Conservation (phyloP, 1,140 invertebrate species). For the Halictus rubicundus region DNA sequence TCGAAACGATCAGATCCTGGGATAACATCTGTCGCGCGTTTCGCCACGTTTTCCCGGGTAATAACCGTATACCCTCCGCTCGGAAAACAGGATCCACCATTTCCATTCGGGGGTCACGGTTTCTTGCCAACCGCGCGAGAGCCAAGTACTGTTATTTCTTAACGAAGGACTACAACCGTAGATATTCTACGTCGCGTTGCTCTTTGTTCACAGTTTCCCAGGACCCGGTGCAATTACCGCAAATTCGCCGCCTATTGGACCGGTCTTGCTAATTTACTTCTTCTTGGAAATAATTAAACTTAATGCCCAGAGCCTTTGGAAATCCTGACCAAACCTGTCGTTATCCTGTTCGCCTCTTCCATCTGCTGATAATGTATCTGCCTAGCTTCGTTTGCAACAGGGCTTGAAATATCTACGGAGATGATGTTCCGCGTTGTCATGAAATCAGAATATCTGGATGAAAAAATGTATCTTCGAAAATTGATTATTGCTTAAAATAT, state of each 20-base stretch:
- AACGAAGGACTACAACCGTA: slow-evolving; percentile 6
- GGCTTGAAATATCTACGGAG: no score
- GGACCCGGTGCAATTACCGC: background rate
- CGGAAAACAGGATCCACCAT: slow-evolving; percentile 26
- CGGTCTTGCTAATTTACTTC: background rate
- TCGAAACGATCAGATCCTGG: slow-evolving; percentile 7
- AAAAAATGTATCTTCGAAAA: no score
- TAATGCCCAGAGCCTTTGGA: background rate
- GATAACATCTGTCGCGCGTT: slow-evolving; percentile 25
- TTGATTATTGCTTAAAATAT: no score
- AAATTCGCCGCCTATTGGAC: background rate
- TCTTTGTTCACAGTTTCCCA: background rate
- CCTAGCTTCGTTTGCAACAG: no score
- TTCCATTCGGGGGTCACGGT: background rate
- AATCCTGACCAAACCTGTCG: background rate
- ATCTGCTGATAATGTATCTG: background rate
- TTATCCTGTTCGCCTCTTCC: background rate
- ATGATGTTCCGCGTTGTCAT: no score
- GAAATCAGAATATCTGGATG: no score
- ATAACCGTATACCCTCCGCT: background rate
- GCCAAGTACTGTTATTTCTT: slow-evolving; percentile 2
- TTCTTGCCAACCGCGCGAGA: background rate
- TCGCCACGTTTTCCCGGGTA: background rate
- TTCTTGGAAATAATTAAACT: background rate
- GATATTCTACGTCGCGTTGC: background rate